Percentiles rank a stretch among this genome's conserved stretches.
Evolutionary conservation across 2,113 vertebrate genomes (phyloP).

Genomic region (Lipophrys pholis): DNA sequence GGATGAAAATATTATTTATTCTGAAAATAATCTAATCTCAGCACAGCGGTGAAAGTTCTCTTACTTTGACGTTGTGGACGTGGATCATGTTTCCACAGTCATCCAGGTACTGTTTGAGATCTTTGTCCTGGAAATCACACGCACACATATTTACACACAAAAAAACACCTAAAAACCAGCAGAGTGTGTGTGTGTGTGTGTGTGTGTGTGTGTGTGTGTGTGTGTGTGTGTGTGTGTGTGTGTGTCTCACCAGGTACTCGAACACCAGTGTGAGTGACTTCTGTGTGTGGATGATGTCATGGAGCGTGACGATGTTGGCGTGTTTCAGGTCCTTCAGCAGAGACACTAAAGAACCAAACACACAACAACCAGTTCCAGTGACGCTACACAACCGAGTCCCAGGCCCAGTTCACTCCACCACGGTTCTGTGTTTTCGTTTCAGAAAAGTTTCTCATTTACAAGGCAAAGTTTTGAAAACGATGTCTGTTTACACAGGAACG

Average conservation of each 20-base stretch:
- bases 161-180: not conserved
- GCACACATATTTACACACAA: not conserved
- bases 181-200: constrained; percentile 2
- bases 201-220: not conserved
- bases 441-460: no score
- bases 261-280: constrained; percentile 86
- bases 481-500: no score
- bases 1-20: no score
- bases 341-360: constrained; percentile 70
- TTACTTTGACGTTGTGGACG: constrained; percentile 91
- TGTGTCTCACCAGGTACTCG: constrained; percentile 83
- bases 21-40: no score
- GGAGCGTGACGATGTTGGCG: constrained; percentile 86
- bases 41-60: not conserved
- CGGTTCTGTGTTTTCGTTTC: no score
- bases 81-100: constrained; percentile 92
- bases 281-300: constrained; percentile 87
- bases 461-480: no score
- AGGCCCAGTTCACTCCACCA: no score
- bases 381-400: no score
- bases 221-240: not conserved
- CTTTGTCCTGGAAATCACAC: constrained; percentile 87
- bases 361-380: not conserved
- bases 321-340: constrained; percentile 86
- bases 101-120: constrained; percentile 93